phyloP scores from a whole-genome alignment of 2,113 vertebrate genomes.

The Gadus chalcogrammus region DNA sequence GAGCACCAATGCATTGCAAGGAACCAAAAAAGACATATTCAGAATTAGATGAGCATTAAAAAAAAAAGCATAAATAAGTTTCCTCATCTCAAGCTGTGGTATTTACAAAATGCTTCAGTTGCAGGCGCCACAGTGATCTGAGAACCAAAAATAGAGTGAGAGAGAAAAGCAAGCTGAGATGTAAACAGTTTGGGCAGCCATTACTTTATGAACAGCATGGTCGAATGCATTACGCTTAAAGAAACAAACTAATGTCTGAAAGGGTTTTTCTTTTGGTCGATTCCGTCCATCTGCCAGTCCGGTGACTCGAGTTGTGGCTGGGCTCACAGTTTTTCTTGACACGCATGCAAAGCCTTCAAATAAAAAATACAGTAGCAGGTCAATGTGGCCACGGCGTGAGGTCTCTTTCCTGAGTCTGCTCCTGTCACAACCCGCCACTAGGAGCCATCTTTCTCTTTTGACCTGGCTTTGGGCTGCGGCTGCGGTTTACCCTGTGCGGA shows the following conservation, averaged over 20 bases:
- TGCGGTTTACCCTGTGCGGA: constrained; percentile 33
- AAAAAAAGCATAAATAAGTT: constrained; percentile 62
- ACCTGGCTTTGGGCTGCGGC: constrained; percentile 67
- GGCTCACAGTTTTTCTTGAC: constrained; percentile 52
- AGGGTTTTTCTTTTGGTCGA: constrained; percentile 7
- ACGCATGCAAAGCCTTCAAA: constrained; percentile 48
- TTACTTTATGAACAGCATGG: constrained; percentile 43
- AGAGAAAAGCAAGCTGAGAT: constrained; percentile 28
- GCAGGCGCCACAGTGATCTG: constrained; percentile 50
- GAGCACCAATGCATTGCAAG: constrained; percentile 37
- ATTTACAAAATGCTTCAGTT: constrained; percentile 56
- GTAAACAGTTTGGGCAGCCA: constrained; percentile 48
- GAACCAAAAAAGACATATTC: constrained; percentile 6
- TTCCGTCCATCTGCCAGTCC: constrained; percentile 25
- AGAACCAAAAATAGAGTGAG: constrained; percentile 37
- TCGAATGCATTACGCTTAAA: constrained; percentile 26
- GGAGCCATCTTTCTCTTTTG: constrained; percentile 59
- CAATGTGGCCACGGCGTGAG: constrained; percentile 4
- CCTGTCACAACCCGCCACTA: constrained; percentile 15
- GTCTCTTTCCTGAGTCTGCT: too few relatives aligned
- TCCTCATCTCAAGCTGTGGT: constrained; percentile 50
- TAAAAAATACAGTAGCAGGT: constrained; percentile 41
- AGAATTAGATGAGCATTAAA: constrained; percentile 22
- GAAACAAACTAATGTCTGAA: constrained; percentile 14
- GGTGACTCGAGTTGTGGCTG: constrained; percentile 34